Evolutionary conservation across 2,113 vertebrate genomes (phyloP), one percentile per base, ranked within the genome.

Genomic region (Ancistrus triradiatus): DNA sequence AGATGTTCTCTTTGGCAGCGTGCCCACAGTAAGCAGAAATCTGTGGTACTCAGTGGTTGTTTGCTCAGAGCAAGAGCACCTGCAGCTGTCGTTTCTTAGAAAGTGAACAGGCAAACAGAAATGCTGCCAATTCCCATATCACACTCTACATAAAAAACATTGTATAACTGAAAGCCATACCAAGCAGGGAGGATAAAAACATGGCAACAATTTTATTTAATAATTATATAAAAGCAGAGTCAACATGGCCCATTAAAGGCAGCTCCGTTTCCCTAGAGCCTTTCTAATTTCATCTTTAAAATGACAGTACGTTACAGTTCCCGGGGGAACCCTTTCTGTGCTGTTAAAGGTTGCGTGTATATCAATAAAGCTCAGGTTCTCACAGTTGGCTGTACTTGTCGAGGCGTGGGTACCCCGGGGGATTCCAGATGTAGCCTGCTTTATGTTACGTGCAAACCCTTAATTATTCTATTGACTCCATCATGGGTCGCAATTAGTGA

Each of bases 391-490:
- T 52, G 74, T 77, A 72, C 83, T 74, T 75, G 82, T 76, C 69
- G 75, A 81, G 83, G 79, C 82, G 57, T 6, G 66, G 70, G 76
- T 67, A 77, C 83, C 83, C 80, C 7, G 19, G 74, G 75, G 83
- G 76, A 84, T 77, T 75, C 75, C 82, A 86, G 81, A 84, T 84
- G 82, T 83, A 81, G 83, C 78, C 77, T 77, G 76, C 55, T 71
- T 72, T 84, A 59, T 72, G 69, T 76, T 76, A 56, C 62, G 56
- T 67, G 70, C 80, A 75, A 85, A 83, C 83, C 78, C 70, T 58
- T 87, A 88, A 88, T 88, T 86, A 87, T 68, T 59, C 76, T 73
- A 81, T 82, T 80, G 82, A 72, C 80, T 83, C 69, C 60, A 47
- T 80, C 77, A 83, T 63, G 63, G 72, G 70, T 44, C 48, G 7